Evolutionary conservation across 2,797 vertebrate genomes (phyloP).

Genomic region (Aeoliscus strigatus): DNA sequence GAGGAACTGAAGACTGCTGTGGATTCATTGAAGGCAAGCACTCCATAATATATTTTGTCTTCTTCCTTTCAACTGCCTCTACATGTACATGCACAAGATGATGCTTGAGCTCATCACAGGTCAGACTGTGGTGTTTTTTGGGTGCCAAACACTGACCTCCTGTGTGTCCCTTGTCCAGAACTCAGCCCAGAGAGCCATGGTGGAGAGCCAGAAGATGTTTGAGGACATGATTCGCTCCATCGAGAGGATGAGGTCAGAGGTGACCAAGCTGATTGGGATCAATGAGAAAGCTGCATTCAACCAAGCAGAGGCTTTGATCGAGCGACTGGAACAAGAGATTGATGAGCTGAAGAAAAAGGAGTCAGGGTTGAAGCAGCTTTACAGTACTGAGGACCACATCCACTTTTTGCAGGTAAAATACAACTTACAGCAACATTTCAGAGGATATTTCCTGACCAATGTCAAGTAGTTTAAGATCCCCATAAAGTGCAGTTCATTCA

Average conservation of each 20-base stretch:
- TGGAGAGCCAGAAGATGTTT: conserved; percentile 81
- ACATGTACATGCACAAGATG: too few relatives aligned
- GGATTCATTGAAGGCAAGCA: conserved; percentile 70
- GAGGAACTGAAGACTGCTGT: conserved; percentile 79
- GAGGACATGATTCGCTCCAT: conserved; percentile 78
- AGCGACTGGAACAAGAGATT: conserved; percentile 76
- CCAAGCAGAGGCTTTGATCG: conserved; percentile 77
- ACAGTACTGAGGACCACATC: conserved; percentile 81
- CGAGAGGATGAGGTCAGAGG: conserved; percentile 81
- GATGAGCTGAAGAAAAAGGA: conserved; percentile 77
- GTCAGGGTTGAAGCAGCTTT: conserved; percentile 77
- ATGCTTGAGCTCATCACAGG: too few relatives aligned
- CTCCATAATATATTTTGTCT: conserved; percentile 26
- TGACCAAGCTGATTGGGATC: conserved; percentile 76
- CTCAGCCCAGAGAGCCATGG: conserved; percentile 75
- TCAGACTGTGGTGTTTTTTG: conserved; percentile 22
- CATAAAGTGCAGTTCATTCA: too few relatives aligned
- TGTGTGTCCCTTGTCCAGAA: conserved; percentile 56
- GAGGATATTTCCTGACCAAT: too few relatives aligned
- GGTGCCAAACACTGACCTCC: too few relatives aligned
- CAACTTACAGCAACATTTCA: too few relatives aligned
- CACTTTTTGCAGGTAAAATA: conserved; percentile 84
- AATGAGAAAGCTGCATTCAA: conserved; percentile 76
- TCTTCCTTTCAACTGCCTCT: too few relatives aligned
- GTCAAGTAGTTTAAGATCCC: too few relatives aligned